Percentiles rank a stretch among this genome's conserved stretches.
Evolutionary conservation across 1,140 invertebrate genomes (phyloP).

Genomic region (Luehdorfia chinensis): DNA sequence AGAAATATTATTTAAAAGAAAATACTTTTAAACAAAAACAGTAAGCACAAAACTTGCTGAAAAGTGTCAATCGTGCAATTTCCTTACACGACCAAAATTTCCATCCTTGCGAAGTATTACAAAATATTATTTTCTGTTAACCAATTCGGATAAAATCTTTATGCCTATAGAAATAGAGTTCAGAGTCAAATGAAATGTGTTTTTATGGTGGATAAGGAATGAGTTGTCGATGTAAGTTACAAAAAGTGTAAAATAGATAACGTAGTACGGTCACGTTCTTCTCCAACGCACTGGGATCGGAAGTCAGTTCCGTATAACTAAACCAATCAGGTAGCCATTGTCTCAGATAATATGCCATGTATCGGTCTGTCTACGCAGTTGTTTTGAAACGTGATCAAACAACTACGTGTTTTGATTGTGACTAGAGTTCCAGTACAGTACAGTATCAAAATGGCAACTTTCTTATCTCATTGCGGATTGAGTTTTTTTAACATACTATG

Average conservation of each 20-base stretch:
- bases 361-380: slow-evolving; percentile 25
- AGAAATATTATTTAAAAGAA: slow-evolving; percentile 1
- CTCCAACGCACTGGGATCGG: slow-evolving; percentile 30
- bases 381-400: slow-evolving; percentile 20
- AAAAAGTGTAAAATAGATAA: slow-evolving; percentile 49
- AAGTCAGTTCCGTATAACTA: slow-evolving; percentile 54
- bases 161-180: neutral
- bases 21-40: slow-evolving; percentile 7
- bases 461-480: too few relatives aligned
- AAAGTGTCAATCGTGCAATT: slow-evolving; percentile 19
- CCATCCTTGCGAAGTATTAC: slow-evolving; percentile 13
- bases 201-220: neutral
- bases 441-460: slow-evolving; percentile 15
- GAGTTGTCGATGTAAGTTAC: slow-evolving; percentile 11
- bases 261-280: slow-evolving; percentile 50
- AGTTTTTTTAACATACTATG: too few relatives aligned
- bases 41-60: slow-evolving; percentile 14
- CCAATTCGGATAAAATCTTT: neutral
- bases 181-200: neutral
- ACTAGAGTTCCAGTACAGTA: too few relatives aligned
- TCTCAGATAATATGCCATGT: slow-evolving; percentile 45
- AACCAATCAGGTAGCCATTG: slow-evolving; percentile 58
- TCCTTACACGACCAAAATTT: slow-evolving; percentile 14
- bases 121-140: neutral
- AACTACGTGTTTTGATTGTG: slow-evolving; percentile 10